These are phyloP conservation scores for Cryptocheilus praepositus DNA, from an alignment of 2,888 invertebrate genomes.

Conservation along the genomic window DNA sequence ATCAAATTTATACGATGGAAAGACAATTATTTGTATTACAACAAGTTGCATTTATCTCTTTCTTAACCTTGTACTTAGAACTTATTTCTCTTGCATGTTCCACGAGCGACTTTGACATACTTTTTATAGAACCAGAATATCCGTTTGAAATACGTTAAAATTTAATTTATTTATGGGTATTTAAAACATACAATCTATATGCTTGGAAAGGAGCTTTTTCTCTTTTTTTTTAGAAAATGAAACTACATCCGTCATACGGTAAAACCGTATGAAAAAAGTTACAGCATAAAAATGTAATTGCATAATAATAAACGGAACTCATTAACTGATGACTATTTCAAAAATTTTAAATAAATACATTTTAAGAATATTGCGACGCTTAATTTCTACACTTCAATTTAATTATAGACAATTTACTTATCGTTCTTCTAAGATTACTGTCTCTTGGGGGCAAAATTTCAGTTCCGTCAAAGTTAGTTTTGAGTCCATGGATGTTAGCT, in stretches of 20 bases:
- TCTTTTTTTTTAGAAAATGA: conserved; percentile 61
- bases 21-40: conserved; percentile 34
- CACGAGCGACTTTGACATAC: conserved; percentile 31
- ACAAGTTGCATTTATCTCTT: conserved; percentile 14
- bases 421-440: conserved; percentile 95
- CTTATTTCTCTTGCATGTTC: neutral
- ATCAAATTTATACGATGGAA: conserved; percentile 35
- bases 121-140: conserved; percentile 25
- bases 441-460: conserved; percentile 95
- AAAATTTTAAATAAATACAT: conserved; percentile 73
- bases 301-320: conserved; percentile 54
- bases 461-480: conserved; percentile 86
- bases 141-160: conserved; percentile 77
- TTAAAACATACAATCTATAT: conserved; percentile 63
- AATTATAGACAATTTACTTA: conserved; percentile 76
- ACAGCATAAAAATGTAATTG: conserved; percentile 64
- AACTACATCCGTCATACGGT: conserved; percentile 63
- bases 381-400: conserved; percentile 61
- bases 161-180: conserved; percentile 60
- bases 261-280: conserved; percentile 59
- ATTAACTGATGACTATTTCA: conserved; percentile 61
- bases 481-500: conserved; percentile 88
- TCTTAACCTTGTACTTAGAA: conserved; percentile 22
- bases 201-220: conserved; percentile 47
- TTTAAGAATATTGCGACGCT: conserved; percentile 68